Percentiles rank a stretch among this genome's conserved stretches.
phyloP scores from a whole-genome alignment of 2,888 invertebrate genomes.

The Cryptocheilus praepositus region DNA sequence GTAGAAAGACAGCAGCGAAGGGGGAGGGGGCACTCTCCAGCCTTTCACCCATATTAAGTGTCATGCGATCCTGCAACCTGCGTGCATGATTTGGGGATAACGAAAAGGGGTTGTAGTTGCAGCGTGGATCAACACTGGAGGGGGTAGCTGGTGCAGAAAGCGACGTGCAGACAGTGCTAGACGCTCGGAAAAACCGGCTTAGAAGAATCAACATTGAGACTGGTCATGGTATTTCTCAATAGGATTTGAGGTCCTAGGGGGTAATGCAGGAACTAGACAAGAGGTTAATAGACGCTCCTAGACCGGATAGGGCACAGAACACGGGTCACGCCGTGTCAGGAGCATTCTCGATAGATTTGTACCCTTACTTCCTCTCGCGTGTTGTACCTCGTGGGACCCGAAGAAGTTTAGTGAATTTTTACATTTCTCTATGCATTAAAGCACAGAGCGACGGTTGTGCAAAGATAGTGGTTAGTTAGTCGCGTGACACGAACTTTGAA shows the following conservation, averaged over 20 bases:
- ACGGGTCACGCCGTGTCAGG: conserved; percentile 59
- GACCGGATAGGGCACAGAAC: conserved; percentile 50
- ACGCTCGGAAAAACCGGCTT: conserved; percentile 56
- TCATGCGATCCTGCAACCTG: conserved; percentile 50
- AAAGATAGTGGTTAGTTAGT: too few species aligned
- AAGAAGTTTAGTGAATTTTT: not conserved
- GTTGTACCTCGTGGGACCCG: conserved; percentile 41
- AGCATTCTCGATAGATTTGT: conserved; percentile 29
- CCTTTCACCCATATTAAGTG: conserved; percentile 43
- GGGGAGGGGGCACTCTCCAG: conserved; percentile 25
- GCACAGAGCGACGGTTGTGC: too few species aligned
- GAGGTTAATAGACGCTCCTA: conserved; percentile 41
- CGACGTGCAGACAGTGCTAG: conserved; percentile 35
- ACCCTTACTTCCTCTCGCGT: conserved; percentile 30
- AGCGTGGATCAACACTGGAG: conserved; percentile 4
- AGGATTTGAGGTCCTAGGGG: not conserved
- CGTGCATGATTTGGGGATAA: conserved; percentile 20
- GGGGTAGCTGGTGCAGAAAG: not conserved
- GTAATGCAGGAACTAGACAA: conserved; percentile 13
- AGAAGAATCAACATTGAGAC: conserved; percentile 68
- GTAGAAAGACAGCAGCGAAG: conserved; percentile 13
- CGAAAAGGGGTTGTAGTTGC: conserved; percentile 39
- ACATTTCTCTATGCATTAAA: too few species aligned
- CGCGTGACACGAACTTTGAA: too few species aligned
- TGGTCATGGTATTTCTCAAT: conserved; percentile 66